Percentiles rank a stretch among this genome's conserved stretches.
These are phyloP conservation scores for Heteromurus nitidus DNA, from an alignment of 2,888 invertebrate genomes.

Conservation along the genomic window DNA sequence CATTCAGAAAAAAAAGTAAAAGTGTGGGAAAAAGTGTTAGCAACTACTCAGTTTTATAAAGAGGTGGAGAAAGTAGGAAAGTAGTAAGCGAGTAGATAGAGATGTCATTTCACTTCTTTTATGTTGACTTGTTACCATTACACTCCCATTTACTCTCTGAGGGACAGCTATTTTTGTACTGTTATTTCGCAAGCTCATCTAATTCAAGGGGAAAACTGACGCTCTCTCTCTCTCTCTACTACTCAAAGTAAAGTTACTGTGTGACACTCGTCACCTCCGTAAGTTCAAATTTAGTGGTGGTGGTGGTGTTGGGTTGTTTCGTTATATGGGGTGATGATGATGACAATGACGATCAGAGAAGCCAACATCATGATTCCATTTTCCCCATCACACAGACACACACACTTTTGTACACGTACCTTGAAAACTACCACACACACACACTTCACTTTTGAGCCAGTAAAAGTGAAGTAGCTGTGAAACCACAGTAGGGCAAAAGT, in stretches of 20 bases:
- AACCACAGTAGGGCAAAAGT: slow-evolving; percentile 56
- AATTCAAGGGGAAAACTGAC: slow-evolving; percentile 47
- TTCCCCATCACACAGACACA: slow-evolving; percentile 3
- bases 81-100: slow-evolving; percentile 17
- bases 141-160: slow-evolving; percentile 47
- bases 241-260: too few species aligned
- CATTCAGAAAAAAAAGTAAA: slow-evolving; percentile 1
- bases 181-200: slow-evolving; percentile 61
- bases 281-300: slow-evolving; percentile 24
- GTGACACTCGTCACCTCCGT: slow-evolving; percentile 35
- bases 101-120: slow-evolving; percentile 40
- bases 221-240: slow-evolving; percentile 16
- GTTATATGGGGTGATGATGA: slow-evolving; percentile 38
- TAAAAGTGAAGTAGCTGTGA: slow-evolving; percentile 50
- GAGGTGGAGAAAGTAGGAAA: too few species aligned
- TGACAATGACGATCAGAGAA: slow-evolving; percentile 59
- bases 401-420: slow-evolving; percentile 9
- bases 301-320: slow-evolving; percentile 16
- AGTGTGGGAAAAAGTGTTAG: slow-evolving; percentile 18
- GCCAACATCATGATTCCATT: slow-evolving; percentile 50
- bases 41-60: slow-evolving; percentile 12
- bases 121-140: slow-evolving; percentile 56
- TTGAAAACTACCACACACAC: too few species aligned
- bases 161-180: slow-evolving; percentile 58
- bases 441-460: slow-evolving; percentile 11